Conservation (phyloP, 1,140 invertebrate species). For the Drosophila auraria region DNA sequence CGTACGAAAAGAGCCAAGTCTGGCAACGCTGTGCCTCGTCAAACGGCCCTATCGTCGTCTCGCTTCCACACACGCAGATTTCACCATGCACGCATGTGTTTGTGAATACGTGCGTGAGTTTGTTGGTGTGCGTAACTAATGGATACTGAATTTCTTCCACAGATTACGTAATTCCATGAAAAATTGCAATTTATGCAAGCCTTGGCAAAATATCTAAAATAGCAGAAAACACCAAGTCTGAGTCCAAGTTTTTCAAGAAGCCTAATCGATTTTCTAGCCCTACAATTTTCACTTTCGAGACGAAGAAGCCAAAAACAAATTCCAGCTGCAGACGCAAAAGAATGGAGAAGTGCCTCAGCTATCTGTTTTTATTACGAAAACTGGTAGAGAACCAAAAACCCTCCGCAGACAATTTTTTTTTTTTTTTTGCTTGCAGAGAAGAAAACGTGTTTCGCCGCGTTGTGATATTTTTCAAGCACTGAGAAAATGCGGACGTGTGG, state of each 20-base stretch:
- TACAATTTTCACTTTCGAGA: slow-evolving; percentile 34
- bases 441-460: slow-evolving; percentile 40
- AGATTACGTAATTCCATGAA: slow-evolving; percentile 45
- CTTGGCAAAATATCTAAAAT: slow-evolving; percentile 30
- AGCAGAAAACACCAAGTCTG: slow-evolving; percentile 24
- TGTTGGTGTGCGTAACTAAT: slow-evolving; percentile 27
- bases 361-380: slow-evolving; percentile 22
- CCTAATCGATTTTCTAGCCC: not conserved
- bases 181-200: slow-evolving; percentile 12
- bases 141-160: slow-evolving; percentile 31
- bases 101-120: slow-evolving; percentile 8
- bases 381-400: slow-evolving; percentile 11
- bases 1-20: slow-evolving; percentile 8
- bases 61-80: slow-evolving; percentile 31
- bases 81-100: slow-evolving; percentile 10
- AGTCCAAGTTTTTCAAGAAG: slow-evolving; percentile 8
- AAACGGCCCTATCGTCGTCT: slow-evolving; percentile 51
- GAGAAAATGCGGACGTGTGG: slow-evolving; percentile 20
- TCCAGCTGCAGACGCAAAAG: slow-evolving; percentile 13
- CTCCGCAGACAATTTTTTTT: not conserved
- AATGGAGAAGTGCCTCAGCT: not conserved
- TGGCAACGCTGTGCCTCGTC: slow-evolving; percentile 57
- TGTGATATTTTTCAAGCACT: slow-evolving; percentile 22
- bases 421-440: not conserved
- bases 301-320: slow-evolving; percentile 10